Evolutionary conservation across 2,797 vertebrate species (phyloP).

Genomic region (Vultur gryphus): DNA sequence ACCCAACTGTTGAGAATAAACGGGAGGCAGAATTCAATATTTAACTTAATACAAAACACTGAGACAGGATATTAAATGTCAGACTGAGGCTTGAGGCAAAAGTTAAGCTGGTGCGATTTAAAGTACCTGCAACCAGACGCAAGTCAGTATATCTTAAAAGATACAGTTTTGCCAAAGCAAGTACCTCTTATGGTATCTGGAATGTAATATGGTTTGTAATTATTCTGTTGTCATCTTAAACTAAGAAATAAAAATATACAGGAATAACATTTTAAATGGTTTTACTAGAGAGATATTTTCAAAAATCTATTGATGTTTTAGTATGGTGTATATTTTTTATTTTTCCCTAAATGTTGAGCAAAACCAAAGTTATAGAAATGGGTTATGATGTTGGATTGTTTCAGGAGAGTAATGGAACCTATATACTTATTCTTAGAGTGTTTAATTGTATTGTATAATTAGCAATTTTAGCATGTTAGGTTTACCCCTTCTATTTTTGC

Average conservation of each 20-base stretch:
- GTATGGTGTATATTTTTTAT: neutral
- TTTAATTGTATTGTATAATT: neutral
- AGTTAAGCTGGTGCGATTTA: neutral
- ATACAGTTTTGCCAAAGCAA: neutral
- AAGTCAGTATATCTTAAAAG: neutral
- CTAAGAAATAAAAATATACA: neutral
- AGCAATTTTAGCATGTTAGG: neutral
- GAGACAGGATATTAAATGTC: constrained; percentile 14
- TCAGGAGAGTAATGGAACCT: neutral
- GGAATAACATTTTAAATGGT: neutral
- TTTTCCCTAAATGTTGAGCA: neutral
- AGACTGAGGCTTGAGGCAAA: neutral
- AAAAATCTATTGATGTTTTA: neutral
- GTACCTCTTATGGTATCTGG: neutral
- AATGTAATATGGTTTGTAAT: neutral
- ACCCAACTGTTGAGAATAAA: neutral
- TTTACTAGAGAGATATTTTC: neutral
- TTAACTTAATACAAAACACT: neutral
- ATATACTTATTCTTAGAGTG: neutral
- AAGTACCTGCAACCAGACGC: neutral
- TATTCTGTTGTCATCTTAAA: neutral
- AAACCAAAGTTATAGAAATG: neutral
- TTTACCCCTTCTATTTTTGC: neutral
- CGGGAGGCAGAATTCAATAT: neutral
- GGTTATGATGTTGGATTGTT: neutral